A percentile compares a stretch with the other conserved stretches of the same genome.
These are phyloP conservation scores for Xenus cinereus DNA, from an alignment of 2,113 vertebrate species.

Conservation along the genomic window DNA sequence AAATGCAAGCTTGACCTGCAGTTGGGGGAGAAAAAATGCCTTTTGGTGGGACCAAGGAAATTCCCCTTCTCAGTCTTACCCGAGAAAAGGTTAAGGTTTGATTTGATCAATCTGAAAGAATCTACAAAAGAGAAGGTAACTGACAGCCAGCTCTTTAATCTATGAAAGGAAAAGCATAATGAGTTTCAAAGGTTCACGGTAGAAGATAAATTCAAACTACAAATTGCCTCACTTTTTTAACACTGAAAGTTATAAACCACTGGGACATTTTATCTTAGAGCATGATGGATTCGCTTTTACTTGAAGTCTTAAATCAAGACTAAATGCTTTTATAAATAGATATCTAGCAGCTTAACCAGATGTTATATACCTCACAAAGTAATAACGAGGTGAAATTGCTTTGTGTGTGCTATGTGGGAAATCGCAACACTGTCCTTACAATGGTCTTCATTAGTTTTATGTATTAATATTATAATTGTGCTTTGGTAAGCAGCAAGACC, in stretches of 20 bases:
- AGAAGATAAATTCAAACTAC: constrained; percentile 42
- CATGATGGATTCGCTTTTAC: background rate
- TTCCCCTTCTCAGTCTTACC: background rate
- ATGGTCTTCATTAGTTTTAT: background rate
- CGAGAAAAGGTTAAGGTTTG: background rate
- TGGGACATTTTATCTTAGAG: background rate
- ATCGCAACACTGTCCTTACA: background rate
- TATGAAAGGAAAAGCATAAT: background rate
- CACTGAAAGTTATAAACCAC: constrained; percentile 26
- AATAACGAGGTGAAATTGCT: background rate
- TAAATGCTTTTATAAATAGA: constrained; percentile 33
- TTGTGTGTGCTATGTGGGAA: background rate
- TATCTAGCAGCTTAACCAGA: constrained; percentile 9
- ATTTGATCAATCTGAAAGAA: background rate
- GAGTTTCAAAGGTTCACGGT: background rate
- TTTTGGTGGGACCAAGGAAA: background rate
- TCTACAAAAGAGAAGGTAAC: background rate
- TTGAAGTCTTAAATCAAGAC: constrained; percentile 31
- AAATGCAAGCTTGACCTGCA: background rate
- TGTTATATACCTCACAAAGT: background rate
- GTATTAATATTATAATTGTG: background rate
- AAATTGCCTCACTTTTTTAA: constrained; percentile 38
- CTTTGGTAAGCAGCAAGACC: background rate
- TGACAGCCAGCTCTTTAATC: background rate
- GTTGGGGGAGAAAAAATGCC: rapidly evolving